Percentiles rank a stretch among this genome's conserved stretches.
Conservation (phyloP, 2,797 vertebrate species). For the Tympanoctomys barrerae region DNA sequence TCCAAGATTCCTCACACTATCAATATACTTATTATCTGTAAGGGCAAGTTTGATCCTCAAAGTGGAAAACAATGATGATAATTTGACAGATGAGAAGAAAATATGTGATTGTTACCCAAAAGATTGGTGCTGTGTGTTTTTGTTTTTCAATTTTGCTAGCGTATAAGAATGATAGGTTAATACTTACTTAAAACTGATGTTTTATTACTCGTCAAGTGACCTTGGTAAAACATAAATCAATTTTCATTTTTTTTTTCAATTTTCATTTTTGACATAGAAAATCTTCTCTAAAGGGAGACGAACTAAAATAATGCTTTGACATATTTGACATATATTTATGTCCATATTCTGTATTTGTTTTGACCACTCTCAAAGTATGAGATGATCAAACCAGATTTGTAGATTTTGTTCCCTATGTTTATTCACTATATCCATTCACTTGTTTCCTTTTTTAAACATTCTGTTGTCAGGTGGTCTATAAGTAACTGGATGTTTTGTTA, state of each 20-base stretch:
- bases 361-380: background rate
- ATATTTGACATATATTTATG: background rate
- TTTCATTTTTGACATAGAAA: background rate
- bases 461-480: background rate
- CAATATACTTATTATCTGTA: background rate
- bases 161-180: background rate
- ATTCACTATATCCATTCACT: background rate
- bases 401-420: background rate
- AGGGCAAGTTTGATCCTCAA: background rate
- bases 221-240: background rate
- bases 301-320: slow-evolving; percentile 22
- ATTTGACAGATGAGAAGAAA: slow-evolving; percentile 1
- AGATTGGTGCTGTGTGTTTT: background rate
- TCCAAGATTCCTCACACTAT: background rate
- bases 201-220: slow-evolving; percentile 10
- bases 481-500: background rate
- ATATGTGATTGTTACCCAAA: background rate
- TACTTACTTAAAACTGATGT: background rate
- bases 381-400: background rate
- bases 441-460: background rate
- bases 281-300: background rate
- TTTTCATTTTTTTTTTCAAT: background rate
- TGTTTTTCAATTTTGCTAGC: slow-evolving; percentile 3
- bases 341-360: background rate
- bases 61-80: background rate